Evolutionary conservation across 2,113 vertebrate genomes (phyloP).

Genomic region (Vicugna pacos): DNA sequence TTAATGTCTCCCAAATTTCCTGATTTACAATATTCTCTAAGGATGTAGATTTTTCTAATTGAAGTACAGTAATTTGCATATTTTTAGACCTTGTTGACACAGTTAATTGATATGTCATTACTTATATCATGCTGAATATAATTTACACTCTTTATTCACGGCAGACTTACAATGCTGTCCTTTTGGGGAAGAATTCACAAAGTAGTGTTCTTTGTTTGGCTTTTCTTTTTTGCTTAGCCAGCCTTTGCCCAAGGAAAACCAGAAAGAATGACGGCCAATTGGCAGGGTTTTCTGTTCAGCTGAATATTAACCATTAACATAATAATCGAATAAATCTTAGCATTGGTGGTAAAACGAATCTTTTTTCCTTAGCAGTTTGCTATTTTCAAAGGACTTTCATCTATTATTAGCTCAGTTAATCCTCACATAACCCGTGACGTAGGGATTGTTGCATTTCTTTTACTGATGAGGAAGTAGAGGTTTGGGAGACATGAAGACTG

Average conservation of each 20-base stretch:
- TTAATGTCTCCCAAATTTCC: conserved; percentile 93
- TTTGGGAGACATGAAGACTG: neutral
- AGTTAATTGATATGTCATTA: conserved; percentile 93
- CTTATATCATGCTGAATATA: conserved; percentile 88
- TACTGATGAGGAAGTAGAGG: neutral
- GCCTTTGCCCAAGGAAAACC: conserved; percentile 80
- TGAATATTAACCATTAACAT: conserved; percentile 82
- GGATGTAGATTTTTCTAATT: conserved; percentile 93
- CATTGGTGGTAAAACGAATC: conserved; percentile 76
- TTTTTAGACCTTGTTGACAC: conserved; percentile 92
- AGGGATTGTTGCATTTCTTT: neutral
- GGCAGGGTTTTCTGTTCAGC: conserved; percentile 82
- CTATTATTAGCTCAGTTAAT: neutral
- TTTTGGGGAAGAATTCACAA: conserved; percentile 82
- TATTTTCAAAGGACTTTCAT: neutral
- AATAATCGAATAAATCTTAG: conserved; percentile 84
- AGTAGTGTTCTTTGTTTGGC: conserved; percentile 77
- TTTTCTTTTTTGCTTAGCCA: conserved; percentile 73
- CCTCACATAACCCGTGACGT: neutral
- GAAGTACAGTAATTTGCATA: conserved; percentile 93
- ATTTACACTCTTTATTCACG: conserved; percentile 86
- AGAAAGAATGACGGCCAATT: conserved; percentile 81
- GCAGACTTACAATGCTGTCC: conserved; percentile 83
- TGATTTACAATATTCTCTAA: conserved; percentile 93
- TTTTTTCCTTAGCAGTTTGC: conserved; percentile 1